Percentiles rank a stretch among this genome's conserved stretches.
These are phyloP conservation scores for Augiades crinisus DNA, from an alignment of 2,888 invertebrate genomes.

Conservation along the genomic window DNA sequence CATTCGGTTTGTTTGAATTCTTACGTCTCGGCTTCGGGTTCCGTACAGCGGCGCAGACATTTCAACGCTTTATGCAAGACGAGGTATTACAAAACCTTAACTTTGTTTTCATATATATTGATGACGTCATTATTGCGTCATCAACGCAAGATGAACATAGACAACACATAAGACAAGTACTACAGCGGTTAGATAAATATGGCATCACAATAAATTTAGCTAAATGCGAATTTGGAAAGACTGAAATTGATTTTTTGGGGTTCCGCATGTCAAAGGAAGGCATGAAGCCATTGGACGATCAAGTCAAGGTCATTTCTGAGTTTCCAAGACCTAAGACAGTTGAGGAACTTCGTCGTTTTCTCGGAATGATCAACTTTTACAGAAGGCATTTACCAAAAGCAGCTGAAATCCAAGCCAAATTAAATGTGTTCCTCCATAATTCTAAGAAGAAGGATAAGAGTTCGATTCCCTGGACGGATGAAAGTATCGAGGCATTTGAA, in stretches of 20 bases:
- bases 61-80: constrained; percentile 38
- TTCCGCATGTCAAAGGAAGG: constrained; percentile 1
- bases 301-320: constrained; percentile 24
- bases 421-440: constrained; percentile 25
- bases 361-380: constrained; percentile 35
- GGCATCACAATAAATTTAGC: constrained; percentile 27
- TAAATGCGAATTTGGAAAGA: constrained; percentile 26
- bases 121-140: constrained; percentile 42
- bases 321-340: constrained; percentile 30
- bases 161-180: constrained; percentile 26
- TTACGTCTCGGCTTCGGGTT: constrained; percentile 38
- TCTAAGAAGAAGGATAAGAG: constrained; percentile 34
- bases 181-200: constrained; percentile 27
- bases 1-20: constrained; percentile 41
- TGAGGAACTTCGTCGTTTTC: constrained; percentile 23
- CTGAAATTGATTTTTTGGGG: constrained; percentile 18
- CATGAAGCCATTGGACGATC: constrained; percentile 13
- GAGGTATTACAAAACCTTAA: constrained; percentile 22
- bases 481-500: constrained; percentile 32
- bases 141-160: constrained; percentile 18
- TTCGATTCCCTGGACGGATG: constrained; percentile 29
- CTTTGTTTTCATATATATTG: constrained; percentile 38
- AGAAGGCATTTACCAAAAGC: constrained; percentile 26
- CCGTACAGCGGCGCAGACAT: constrained; percentile 42
- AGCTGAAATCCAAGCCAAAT: constrained; percentile 1